Evolutionary conservation across 1,140 invertebrate species (phyloP).

Genomic region (Orius insidiosus): DNA sequence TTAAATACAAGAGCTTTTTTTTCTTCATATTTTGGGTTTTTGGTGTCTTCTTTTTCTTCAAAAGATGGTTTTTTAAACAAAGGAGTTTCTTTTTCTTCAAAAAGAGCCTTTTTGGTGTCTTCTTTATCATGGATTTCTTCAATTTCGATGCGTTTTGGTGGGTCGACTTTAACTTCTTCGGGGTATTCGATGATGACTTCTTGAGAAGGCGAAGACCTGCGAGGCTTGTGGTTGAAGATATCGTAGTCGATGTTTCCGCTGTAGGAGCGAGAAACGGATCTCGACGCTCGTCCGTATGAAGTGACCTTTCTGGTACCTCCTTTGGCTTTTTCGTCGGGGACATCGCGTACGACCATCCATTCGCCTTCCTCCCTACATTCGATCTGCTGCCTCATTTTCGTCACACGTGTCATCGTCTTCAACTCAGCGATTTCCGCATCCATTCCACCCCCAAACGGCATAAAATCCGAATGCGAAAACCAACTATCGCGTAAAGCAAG

Average conservation of each 20-base stretch:
- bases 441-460: slow-evolving; percentile 4
- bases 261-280: slow-evolving; percentile 11
- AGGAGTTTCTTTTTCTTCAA: not conserved
- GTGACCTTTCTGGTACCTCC: slow-evolving; percentile 12
- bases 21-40: too few species aligned
- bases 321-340: not conserved
- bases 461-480: slow-evolving; percentile 4
- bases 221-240: not conserved
- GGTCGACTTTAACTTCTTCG: not conserved
- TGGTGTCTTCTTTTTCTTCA: too few species aligned
- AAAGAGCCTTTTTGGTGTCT: not conserved
- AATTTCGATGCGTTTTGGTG: not conserved
- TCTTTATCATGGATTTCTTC: not conserved
- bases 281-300: slow-evolving; percentile 6
- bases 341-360: slow-evolving; percentile 12
- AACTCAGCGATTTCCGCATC: slow-evolving; percentile 15
- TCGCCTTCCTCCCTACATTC: slow-evolving; percentile 13
- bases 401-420: slow-evolving; percentile 23
- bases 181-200: slow-evolving; percentile 3
- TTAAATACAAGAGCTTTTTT: too few species aligned
- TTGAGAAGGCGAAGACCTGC: too few species aligned
- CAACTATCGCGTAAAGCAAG: not conserved
- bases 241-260: not conserved
- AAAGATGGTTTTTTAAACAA: too few species aligned
- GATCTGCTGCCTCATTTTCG: slow-evolving; percentile 11